phyloP scores from a whole-genome alignment of 2,888 invertebrate genomes.

The Thyatira batis region DNA sequence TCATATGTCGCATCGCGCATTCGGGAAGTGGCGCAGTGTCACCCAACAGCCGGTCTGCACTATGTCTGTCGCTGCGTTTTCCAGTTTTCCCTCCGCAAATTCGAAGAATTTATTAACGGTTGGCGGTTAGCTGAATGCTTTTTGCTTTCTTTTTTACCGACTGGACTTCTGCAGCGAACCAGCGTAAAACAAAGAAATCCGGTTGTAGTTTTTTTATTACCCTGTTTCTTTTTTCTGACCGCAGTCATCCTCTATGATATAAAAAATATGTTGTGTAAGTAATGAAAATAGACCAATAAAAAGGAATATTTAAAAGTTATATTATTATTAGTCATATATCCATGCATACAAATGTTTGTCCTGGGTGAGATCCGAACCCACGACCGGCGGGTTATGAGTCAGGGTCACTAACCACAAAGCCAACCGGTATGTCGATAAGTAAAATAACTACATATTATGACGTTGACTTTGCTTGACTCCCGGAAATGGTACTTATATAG shows the following conservation, averaged over 20 bases:
- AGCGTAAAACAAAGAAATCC: conserved; percentile 56
- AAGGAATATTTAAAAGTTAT: too few relatives aligned
- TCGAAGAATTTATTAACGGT: conserved; percentile 78
- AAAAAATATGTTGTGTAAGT: too few relatives aligned
- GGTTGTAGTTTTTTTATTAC: conserved; percentile 27
- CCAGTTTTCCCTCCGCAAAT: conserved; percentile 59
- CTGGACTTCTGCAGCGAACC: conserved; percentile 54
- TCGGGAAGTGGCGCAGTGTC: conserved; percentile 3
- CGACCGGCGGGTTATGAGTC: too few relatives aligned
- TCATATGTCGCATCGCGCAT: neutral
- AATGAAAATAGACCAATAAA: too few relatives aligned
- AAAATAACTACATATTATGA: too few relatives aligned
- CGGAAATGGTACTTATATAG: neutral
- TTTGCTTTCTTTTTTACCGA: conserved; percentile 63
- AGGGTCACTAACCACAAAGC: too few relatives aligned
- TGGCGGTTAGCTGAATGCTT: conserved; percentile 73
- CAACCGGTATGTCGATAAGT: too few relatives aligned
- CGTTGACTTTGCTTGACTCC: too few relatives aligned
- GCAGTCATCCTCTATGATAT: conserved; percentile 14
- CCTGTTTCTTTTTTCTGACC: conserved; percentile 31
- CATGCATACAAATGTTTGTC: too few relatives aligned
- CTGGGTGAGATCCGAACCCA: too few relatives aligned
- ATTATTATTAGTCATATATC: too few relatives aligned
- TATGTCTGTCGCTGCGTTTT: conserved; percentile 38
- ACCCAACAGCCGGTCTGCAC: conserved; percentile 39